Evolutionary conservation across 1,140 invertebrate species (phyloP).

Genomic region (Hylaeus volcanicus): DNA sequence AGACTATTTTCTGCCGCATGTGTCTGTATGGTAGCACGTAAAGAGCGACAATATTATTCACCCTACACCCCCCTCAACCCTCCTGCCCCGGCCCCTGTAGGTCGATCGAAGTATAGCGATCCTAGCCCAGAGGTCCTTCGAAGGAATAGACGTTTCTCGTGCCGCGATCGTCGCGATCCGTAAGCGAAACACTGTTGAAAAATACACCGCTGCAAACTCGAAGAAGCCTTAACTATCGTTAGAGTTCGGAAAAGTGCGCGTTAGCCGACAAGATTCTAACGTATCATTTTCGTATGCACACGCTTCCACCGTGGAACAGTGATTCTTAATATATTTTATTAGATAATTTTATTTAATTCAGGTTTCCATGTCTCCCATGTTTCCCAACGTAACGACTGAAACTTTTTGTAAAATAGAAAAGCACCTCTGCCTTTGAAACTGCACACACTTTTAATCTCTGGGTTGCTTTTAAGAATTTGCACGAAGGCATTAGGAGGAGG

Average conservation of each 20-base stretch:
- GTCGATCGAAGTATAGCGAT: slow-evolving; percentile 44
- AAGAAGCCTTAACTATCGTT: background rate
- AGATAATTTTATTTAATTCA: too few relatives aligned
- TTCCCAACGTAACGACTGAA: too few relatives aligned
- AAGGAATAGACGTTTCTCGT: slow-evolving; percentile 14
- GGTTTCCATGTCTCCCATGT: too few relatives aligned
- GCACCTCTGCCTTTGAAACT: too few relatives aligned
- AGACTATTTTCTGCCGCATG: slow-evolving; percentile 72
- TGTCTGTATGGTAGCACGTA: slow-evolving; percentile 66
- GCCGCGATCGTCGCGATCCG: slow-evolving; percentile 1
- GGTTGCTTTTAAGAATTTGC: too few relatives aligned
- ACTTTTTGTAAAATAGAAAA: too few relatives aligned
- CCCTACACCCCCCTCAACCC: background rate
- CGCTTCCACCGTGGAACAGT: too few relatives aligned
- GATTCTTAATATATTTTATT: too few relatives aligned
- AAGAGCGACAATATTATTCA: slow-evolving; percentile 68
- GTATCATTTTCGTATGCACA: background rate
- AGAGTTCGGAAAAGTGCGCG: background rate
- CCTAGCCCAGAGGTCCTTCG: slow-evolving; percentile 32
- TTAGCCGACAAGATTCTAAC: background rate
- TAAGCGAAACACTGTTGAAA: background rate
- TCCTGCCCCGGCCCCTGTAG: slow-evolving; percentile 30
- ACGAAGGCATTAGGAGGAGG: too few relatives aligned
- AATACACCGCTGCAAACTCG: slow-evolving; percentile 2
- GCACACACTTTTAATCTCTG: too few relatives aligned